These are phyloP conservation scores for Nomada flava DNA, from an alignment of 2,888 invertebrate genomes.

Conservation along the genomic window DNA sequence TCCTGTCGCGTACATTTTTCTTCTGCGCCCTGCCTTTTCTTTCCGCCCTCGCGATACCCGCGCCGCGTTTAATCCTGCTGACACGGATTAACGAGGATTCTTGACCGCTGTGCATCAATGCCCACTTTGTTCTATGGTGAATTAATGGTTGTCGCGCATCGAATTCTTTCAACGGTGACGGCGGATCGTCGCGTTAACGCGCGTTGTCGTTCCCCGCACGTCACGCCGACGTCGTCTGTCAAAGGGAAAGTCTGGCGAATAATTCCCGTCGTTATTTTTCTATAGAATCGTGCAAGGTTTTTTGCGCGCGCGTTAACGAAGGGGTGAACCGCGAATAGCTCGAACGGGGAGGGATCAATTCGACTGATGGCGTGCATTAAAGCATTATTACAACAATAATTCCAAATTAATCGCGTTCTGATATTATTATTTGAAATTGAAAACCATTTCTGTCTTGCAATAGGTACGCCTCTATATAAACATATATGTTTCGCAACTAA, in stretches of 20 bases:
- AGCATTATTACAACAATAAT: no score
- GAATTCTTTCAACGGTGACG: constrained; percentile 58
- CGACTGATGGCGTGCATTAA: constrained; percentile 13
- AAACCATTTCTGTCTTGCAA: no score
- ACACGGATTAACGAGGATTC: constrained; percentile 72
- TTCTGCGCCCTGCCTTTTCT: constrained; percentile 47
- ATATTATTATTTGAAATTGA: no score
- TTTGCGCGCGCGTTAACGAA: background rate
- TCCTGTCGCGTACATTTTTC: constrained; percentile 56
- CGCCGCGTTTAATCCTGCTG: constrained; percentile 67
- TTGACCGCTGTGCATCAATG: constrained; percentile 65
- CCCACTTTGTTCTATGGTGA: constrained; percentile 63
- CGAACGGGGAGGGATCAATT: constrained; percentile 28
- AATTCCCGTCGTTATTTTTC: constrained; percentile 5
- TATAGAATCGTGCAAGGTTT: constrained; percentile 24
- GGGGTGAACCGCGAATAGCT: constrained; percentile 23
- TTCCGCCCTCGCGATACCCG: constrained; percentile 65
- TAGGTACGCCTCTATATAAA: no score
- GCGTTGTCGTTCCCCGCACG: constrained; percentile 34
- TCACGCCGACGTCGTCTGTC: constrained; percentile 41
- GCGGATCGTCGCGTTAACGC: constrained; percentile 15
- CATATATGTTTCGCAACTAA: no score
- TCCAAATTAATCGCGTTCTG: no score
- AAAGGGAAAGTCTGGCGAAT: constrained; percentile 46
- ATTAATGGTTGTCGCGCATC: constrained; percentile 65